Conservation (phyloP, 2,797 vertebrate species). For the Gastrophryne carolinensis region DNA sequence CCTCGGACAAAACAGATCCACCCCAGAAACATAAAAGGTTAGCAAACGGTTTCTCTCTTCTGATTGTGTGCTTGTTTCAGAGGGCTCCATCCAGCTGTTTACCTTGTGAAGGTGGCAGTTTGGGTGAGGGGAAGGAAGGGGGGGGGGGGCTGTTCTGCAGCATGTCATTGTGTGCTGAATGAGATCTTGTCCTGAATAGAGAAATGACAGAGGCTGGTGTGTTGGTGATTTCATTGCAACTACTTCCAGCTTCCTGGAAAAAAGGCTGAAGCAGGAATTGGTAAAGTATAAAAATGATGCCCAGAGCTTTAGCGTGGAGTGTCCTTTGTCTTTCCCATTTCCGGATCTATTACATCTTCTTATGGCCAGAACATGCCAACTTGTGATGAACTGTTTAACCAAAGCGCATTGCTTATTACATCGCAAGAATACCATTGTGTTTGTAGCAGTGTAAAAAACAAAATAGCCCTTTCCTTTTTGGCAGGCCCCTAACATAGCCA, state of each 20-base stretch:
- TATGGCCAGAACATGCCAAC: not conserved
- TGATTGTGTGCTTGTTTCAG: conserved; percentile 35
- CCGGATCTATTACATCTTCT: not conserved
- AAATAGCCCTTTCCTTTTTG: not conserved
- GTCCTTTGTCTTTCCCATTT: conserved; percentile 44
- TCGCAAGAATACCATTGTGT: not conserved
- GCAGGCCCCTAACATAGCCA: not conserved
- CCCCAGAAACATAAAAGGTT: conserved; percentile 96
- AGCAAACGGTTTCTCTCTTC: conserved; percentile 56
- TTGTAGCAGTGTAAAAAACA: not conserved
- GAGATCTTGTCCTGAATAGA: conserved; percentile 31
- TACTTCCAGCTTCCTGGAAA: conserved; percentile 2
- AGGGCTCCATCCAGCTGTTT: conserved; percentile 42
- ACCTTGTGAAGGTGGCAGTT: conserved; percentile 32
- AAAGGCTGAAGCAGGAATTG: conserved; percentile 2
- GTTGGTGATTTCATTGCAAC: not conserved
- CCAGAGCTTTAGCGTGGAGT: conserved; percentile 19
- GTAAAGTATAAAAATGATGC: conserved; percentile 35
- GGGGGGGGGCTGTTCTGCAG: conserved; percentile 2
- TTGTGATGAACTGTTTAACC: conserved; percentile 8
- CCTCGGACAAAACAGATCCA: conserved; percentile 98
- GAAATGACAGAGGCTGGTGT: not conserved
- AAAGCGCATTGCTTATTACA: not conserved
- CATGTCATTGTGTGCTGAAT: conserved; percentile 28
- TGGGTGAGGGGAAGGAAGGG: not conserved